Evolutionary conservation across 2,888 invertebrate species (phyloP).

Genomic region (Thereva nobilitata): DNA sequence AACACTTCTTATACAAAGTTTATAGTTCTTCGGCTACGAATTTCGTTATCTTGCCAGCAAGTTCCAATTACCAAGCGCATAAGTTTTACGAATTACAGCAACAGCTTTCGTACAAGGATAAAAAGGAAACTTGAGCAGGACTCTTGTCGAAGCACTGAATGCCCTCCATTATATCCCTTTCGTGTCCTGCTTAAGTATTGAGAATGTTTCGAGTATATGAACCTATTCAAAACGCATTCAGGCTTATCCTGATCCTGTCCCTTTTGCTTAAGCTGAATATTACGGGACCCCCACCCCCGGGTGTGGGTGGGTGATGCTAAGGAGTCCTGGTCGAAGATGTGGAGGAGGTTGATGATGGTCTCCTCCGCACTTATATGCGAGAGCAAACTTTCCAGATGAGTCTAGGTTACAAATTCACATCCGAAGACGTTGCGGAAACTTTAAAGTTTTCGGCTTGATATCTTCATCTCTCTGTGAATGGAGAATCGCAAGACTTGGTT

Average conservation of each 20-base stretch:
- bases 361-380: neutral
- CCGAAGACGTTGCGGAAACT: constrained; percentile 28
- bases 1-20: constrained; percentile 28
- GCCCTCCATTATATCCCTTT: constrained; percentile 34
- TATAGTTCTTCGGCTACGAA: constrained; percentile 26
- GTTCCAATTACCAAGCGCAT: constrained; percentile 17
- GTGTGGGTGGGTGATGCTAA: constrained; percentile 36
- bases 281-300: constrained; percentile 15
- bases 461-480: constrained; percentile 10
- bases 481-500: constrained; percentile 27
- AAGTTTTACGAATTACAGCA: constrained; percentile 18
- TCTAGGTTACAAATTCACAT: neutral
- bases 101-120: constrained; percentile 1
- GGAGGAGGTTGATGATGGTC: neutral
- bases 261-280: constrained; percentile 8
- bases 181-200: constrained; percentile 12
- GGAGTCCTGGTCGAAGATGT: constrained; percentile 23
- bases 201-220: constrained; percentile 23
- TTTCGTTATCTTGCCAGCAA: constrained; percentile 14
- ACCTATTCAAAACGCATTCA: constrained; percentile 36
- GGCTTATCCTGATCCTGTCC: constrained; percentile 12
- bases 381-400: no score
- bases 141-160: neutral
- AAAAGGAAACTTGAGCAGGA: neutral
- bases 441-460: constrained; percentile 17